Conservation (phyloP, 1,140 invertebrate genomes). For the Oscheius sp. region DNA sequence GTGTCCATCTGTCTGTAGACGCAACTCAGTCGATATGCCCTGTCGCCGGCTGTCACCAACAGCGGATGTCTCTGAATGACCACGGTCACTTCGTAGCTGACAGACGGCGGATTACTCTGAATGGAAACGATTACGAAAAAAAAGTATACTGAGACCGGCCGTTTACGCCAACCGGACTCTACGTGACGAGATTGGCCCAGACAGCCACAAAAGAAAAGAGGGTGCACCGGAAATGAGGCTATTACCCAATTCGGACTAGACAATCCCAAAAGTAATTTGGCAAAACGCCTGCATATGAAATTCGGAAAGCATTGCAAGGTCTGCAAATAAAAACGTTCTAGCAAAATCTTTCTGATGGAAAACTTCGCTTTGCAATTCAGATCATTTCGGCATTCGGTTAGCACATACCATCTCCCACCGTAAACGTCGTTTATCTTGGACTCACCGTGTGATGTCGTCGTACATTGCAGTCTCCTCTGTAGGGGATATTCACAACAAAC, state of each 20-base stretch:
- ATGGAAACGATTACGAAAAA: neutral
- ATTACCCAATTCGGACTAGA: neutral
- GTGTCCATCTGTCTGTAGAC: conserved; percentile 37
- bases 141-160: neutral
- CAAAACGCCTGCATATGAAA: neutral
- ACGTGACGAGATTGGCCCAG: neutral
- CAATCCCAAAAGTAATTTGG: neutral
- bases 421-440: conserved; percentile 5
- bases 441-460: conserved; percentile 28
- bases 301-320: neutral
- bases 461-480: conserved; percentile 40
- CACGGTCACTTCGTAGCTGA: conserved; percentile 34
- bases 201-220: neutral
- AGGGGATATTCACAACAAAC: conserved; percentile 11
- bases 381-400: neutral
- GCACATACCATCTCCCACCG: neutral
- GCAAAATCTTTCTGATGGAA: neutral
- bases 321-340: neutral
- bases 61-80: conserved; percentile 38
- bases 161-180: neutral
- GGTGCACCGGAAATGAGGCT: neutral
- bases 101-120: conserved; percentile 35
- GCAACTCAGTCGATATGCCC: conserved; percentile 41
- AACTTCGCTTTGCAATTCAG: neutral
- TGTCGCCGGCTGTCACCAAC: conserved; percentile 37